Evolutionary conservation across 2,113 vertebrate species (phyloP).

Genomic region (Macrotis lagotis): DNA sequence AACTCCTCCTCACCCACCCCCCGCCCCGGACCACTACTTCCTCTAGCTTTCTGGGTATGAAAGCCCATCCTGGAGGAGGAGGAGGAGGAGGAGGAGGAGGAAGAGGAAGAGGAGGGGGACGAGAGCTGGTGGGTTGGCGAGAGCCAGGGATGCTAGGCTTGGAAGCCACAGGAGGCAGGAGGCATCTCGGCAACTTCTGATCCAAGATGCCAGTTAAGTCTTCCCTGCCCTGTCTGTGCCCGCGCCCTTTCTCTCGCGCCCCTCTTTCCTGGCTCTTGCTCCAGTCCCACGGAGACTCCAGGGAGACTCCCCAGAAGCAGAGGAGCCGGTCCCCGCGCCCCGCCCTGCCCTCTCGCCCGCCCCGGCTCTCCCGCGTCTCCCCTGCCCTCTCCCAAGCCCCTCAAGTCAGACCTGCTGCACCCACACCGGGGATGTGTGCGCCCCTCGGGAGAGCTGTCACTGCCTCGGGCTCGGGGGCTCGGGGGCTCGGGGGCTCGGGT

Average conservation of each 20-base stretch:
- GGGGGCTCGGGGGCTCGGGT: neutral
- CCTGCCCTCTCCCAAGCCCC: neutral
- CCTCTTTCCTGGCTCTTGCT: neutral
- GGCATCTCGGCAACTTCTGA: neutral
- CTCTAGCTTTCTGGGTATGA: neutral
- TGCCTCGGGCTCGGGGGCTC: neutral
- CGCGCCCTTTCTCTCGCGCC: neutral
- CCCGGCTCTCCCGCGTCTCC: neutral
- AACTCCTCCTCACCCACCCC: neutral
- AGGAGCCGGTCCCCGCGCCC: neutral
- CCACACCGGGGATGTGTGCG: neutral
- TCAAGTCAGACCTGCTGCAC: neutral
- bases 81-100: too few species aligned
- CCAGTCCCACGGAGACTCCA: too few species aligned
- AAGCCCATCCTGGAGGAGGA: neutral
- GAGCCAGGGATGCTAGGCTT: neutral
- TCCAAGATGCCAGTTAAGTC: neutral
- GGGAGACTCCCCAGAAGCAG: neutral
- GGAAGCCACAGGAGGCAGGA: neutral
- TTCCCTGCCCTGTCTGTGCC: neutral
- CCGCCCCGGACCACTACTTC: neutral
- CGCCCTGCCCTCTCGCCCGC: neutral
- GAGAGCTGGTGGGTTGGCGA: neutral
- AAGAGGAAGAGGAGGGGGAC: too few species aligned
- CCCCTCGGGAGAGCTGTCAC: neutral